A percentile compares a stretch with the other conserved stretches of the same genome.
These are phyloP conservation scores for Herpailurus yagouaroundi DNA, from an alignment of 2,113 vertebrate species.

Conservation along the genomic window DNA sequence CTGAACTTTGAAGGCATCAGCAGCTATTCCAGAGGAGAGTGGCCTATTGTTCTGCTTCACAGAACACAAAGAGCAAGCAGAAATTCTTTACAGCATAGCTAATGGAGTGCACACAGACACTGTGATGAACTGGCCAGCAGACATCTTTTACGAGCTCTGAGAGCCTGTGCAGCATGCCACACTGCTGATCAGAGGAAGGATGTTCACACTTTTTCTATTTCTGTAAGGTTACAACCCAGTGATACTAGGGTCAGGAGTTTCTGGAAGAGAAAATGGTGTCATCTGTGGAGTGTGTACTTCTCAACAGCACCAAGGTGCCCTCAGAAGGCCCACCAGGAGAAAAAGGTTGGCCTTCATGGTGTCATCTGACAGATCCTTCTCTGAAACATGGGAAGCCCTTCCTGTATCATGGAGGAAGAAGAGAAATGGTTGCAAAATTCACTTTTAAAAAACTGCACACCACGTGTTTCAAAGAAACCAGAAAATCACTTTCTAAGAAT, in stretches of 20 bases:
- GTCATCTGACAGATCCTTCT: background rate
- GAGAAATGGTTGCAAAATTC: background rate
- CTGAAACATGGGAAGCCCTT: background rate
- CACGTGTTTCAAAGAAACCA: background rate
- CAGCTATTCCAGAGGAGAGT: constrained; percentile 66
- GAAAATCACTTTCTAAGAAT: background rate
- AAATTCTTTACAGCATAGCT: constrained; percentile 70
- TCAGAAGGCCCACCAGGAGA: background rate
- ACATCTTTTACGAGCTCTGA: background rate
- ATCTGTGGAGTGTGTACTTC: background rate
- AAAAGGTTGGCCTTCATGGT: background rate
- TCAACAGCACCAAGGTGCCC: background rate
- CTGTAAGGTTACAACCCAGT: background rate
- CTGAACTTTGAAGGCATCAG: constrained; percentile 73
- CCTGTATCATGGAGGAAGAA: background rate
- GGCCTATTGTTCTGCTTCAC: constrained; percentile 68
- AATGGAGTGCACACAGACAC: constrained; percentile 12
- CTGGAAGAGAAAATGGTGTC: background rate
- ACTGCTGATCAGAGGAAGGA: background rate
- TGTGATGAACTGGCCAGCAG: background rate
- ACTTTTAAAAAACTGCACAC: background rate
- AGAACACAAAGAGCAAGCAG: constrained; percentile 61
- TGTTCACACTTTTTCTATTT: background rate
- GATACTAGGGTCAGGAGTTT: background rate
- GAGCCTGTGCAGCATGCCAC: background rate